Base-by-base conservation (phyloP, 2,113 vertebrate genomes). In the Halichoeres trimaculatus region DNA sequence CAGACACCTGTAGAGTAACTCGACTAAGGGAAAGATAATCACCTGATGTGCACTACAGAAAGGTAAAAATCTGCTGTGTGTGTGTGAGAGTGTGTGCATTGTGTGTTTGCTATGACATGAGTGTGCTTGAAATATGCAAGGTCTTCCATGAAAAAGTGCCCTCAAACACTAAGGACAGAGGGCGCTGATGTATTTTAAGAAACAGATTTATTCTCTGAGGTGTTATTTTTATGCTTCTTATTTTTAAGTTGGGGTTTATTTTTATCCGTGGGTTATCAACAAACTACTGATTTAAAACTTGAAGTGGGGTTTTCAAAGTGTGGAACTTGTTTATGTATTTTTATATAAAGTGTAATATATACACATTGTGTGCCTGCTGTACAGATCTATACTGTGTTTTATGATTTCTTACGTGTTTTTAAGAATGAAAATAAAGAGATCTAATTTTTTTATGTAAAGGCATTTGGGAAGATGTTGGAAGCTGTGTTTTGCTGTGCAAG, bases 401-500 rank as follows among this genome's bases (percentile, higher is more conserved):
- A 63, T 19, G 67, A 76, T 88, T 93, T 90, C 23, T 88, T 87
- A 63, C 70, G 62, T 45, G 53, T 74, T 70, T 85, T 81, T 66
- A 67, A 81, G 76, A 77, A 61, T 78, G 57, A 71, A n/a, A 80
- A 73, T 85, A 72, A 74, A 85, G 76, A 88, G 51, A 61, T 86
- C 40, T 66, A 83, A 58, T 78, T 85, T 86, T 87, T 74, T 67
- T 70, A 74, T 67, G 51, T 70, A 61, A 80, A 68, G 1, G 8
- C 48, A 53, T 60, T 65, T 80, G 56, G 57, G 26, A 26, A 85
- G 56, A 61, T 69, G 35, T 30, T 78, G 76, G 48, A 57, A 61
- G 26, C 64, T 86, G 77, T 81, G 76, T 78, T 85, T 80, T 85
- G 65, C 83, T 87, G 78, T 90, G 86, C 77, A 87, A 88, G 76